Evolutionary conservation across 2,888 invertebrate species (phyloP).

Genomic region (Aporophyla nigra): DNA sequence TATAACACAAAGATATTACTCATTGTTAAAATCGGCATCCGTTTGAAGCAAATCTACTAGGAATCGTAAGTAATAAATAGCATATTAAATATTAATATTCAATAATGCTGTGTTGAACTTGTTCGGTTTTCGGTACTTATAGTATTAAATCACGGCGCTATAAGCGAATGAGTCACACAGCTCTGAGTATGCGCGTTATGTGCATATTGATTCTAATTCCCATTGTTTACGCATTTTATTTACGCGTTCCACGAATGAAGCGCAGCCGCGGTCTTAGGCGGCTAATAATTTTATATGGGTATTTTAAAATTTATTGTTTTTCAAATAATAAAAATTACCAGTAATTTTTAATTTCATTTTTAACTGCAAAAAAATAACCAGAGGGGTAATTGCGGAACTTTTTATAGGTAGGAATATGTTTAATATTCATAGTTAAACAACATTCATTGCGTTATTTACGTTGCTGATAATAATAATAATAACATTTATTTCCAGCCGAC

Average conservation of each 20-base stretch:
- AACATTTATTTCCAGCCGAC: too few species aligned
- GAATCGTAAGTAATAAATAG: slow-evolving; percentile 30
- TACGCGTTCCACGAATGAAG: slow-evolving; percentile 64
- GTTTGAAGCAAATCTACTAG: slow-evolving; percentile 24
- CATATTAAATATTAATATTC: slow-evolving; percentile 43
- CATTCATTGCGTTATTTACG: too few species aligned
- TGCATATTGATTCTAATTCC: slow-evolving; percentile 70
- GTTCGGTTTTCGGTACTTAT: slow-evolving; percentile 31
- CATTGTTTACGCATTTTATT: slow-evolving; percentile 73
- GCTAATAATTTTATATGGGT: slow-evolving; percentile 40
- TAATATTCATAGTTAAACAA: too few species aligned
- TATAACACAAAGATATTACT: background rate
- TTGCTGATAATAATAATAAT: too few species aligned
- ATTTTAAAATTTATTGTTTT: slow-evolving; percentile 37
- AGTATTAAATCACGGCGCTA: slow-evolving; percentile 42
- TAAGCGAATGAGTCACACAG: slow-evolving; percentile 64
- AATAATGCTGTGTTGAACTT: slow-evolving; percentile 46
- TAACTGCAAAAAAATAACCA: background rate
- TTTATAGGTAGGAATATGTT: too few species aligned
- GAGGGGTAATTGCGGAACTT: too few species aligned
- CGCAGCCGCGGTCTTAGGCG: slow-evolving; percentile 30
- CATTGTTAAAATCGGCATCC: slow-evolving; percentile 22
- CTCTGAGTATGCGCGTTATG: slow-evolving; percentile 62
- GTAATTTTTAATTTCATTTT: background rate
- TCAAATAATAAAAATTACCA: background rate